Base-by-base conservation (phyloP, 2,888 invertebrate species). In the Polymixis lichenea region DNA sequence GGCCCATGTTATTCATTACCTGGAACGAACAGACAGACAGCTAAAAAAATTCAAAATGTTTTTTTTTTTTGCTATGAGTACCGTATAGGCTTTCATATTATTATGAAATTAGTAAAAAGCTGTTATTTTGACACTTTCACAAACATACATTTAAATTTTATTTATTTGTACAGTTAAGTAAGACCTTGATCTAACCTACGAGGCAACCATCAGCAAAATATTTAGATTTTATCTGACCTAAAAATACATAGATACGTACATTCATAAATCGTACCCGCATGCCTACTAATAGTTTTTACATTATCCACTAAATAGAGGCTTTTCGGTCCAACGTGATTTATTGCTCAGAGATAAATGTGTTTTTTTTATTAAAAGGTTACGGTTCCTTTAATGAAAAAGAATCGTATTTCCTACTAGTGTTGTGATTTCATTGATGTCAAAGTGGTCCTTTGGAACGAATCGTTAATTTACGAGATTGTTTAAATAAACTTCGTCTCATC, bases 231-330 rank as follows among this genome's bases (percentile, higher is more conserved):
- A 62, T 68, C 51, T 71, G 84, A 78, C 88, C 88, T 75, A 64
- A 84, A 88, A 84, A 70, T 66, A 65, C 64, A 65, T 81, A 76
- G 79, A 87, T 86, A 86, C 60, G 68, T n/a, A 64, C 65, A 66
- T 5, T 60, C 73, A 88, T 89, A 89, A 89, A 90, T 89, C 75
- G 62, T 71, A 74, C 89, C 89, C 89, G 90, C 90, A 89, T 89
- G 77, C 72, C 38, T 19, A 38, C 80, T 85, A 85, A 82, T 83
- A 87, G 83, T 82, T 84, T 78, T 79, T 78, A 76, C 73, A 84
- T 84, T 75, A 84, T 72, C 87, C 70, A 70, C 80, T 87, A 87
- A 87, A 87, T 87, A 85, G 77, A 78, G 85, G 85, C 82, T 77
- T 68, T 81, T 74, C 55, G 72, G 60, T 64, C 75, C 68, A 66